Percentiles rank a stretch among this genome's conserved stretches.
These are phyloP conservation scores for Pyralis farinalis DNA, from an alignment of 2,888 invertebrate species.

Conservation along the genomic window DNA sequence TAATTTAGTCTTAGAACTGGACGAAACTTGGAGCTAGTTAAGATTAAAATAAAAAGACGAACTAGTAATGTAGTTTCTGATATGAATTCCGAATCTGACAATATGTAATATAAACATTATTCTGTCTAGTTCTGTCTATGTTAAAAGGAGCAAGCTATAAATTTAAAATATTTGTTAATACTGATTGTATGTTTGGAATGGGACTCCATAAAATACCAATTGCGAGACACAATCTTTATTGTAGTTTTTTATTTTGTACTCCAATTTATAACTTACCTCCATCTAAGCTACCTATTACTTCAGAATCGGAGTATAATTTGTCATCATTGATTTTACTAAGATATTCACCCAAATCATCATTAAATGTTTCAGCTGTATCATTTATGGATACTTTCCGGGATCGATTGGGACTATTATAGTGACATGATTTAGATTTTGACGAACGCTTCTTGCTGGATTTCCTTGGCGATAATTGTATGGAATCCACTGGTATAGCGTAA, in stretches of 20 bases:
- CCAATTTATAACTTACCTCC: slow-evolving; percentile 28
- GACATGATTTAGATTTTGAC: slow-evolving; percentile 40
- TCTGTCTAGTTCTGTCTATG: no score
- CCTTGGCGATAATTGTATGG: slow-evolving; percentile 57
- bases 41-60: no score
- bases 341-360: slow-evolving; percentile 54
- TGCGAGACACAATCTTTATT: no score
- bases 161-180: no score
- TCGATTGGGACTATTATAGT: slow-evolving; percentile 45
- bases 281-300: slow-evolving; percentile 44
- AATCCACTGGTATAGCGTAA: slow-evolving; percentile 45
- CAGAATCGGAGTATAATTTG: slow-evolving; percentile 55
- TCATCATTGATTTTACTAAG: slow-evolving; percentile 57
- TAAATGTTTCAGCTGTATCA: slow-evolving; percentile 53
- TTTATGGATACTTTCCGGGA: slow-evolving; percentile 63
- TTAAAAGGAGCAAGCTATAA: no score
- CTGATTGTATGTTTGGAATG: no score
- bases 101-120: no score
- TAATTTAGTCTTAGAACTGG: no score
- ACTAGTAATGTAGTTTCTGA: no score
- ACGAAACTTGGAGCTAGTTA: no score
- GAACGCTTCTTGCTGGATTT: slow-evolving; percentile 49
- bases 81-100: no score
- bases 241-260: not conserved
- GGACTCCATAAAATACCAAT: no score